These are phyloP conservation scores for Sylvicola cinctus DNA, from an alignment of 2,888 invertebrate genomes.

Conservation along the genomic window DNA sequence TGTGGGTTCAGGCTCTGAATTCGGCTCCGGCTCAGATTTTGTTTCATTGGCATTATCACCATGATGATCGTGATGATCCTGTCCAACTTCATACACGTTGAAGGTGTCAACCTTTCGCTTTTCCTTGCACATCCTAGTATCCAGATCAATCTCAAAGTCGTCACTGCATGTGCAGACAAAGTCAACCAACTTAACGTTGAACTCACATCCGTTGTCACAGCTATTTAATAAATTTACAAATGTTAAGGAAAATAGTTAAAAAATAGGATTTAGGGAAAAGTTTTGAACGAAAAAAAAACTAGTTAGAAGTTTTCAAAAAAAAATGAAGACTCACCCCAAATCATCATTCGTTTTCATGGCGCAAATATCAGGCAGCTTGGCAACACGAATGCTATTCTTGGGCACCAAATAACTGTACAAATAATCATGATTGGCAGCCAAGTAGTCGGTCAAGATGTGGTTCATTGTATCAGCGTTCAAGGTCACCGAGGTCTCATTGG, in stretches of 20 bases:
- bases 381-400: constrained; percentile 13
- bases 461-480: constrained; percentile 28
- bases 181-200: constrained; percentile 36
- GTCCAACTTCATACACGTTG: constrained; percentile 10
- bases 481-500: constrained; percentile 26
- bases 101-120: constrained; percentile 11
- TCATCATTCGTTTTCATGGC: constrained; percentile 37
- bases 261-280: not conserved
- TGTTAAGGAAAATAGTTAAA: not conserved
- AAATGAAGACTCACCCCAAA: constrained; percentile 4
- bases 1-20: constrained; percentile 13
- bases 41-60: constrained; percentile 10
- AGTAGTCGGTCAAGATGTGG: constrained; percentile 28
- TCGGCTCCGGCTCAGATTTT: constrained; percentile 10
- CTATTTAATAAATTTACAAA: no score
- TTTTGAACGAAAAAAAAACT: not conserved
- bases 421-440: constrained; percentile 35
- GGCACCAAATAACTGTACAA: constrained; percentile 29
- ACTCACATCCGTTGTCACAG: constrained; percentile 46
- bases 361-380: constrained; percentile 37
- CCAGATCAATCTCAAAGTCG: constrained; percentile 13
- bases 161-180: constrained; percentile 45
- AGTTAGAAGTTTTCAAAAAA: not conserved
- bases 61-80: not conserved
- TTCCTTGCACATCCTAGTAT: constrained; percentile 14